Conservation (phyloP, 2,888 invertebrate genomes). For the Chrysolina haemoptera region DNA sequence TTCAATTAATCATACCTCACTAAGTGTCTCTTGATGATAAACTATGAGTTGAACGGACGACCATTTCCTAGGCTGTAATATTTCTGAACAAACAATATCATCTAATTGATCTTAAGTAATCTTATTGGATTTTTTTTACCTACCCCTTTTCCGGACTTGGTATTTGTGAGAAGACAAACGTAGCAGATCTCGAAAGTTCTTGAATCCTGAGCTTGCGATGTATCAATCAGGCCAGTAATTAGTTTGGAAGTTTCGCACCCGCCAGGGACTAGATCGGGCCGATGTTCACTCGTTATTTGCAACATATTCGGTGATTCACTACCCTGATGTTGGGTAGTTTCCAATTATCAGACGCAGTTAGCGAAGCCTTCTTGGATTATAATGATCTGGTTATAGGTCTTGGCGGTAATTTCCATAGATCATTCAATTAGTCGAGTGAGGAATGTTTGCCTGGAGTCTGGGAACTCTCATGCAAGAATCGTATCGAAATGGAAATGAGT, state of each 20-base stretch:
- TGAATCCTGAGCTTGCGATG: slow-evolving; percentile 38
- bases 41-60: too few relatives aligned
- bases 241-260: slow-evolving; percentile 56
- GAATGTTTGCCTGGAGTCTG: background rate
- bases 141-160: too few relatives aligned
- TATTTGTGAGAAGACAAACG: background rate
- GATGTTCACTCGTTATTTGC: slow-evolving; percentile 50
- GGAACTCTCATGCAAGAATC: too few relatives aligned
- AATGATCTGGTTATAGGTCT: slow-evolving; percentile 38
- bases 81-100: too few relatives aligned
- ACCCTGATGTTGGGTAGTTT: slow-evolving; percentile 41
- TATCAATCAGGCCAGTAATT: slow-evolving; percentile 61
- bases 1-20: too few relatives aligned
- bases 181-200: slow-evolving; percentile 10
- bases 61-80: too few relatives aligned
- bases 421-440: slow-evolving; percentile 34
- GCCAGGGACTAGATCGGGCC: slow-evolving; percentile 49
- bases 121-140: too few relatives aligned
- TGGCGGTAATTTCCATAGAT: slow-evolving; percentile 40
- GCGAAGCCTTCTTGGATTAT: slow-evolving; percentile 44
- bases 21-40: too few relatives aligned
- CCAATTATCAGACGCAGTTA: slow-evolving; percentile 47
- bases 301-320: slow-evolving; percentile 45
- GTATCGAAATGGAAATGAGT: too few relatives aligned
- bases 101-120: too few relatives aligned